Base-by-base conservation (phyloP, 2,113 vertebrate species). In the Excalfactoria chinensis region DNA sequence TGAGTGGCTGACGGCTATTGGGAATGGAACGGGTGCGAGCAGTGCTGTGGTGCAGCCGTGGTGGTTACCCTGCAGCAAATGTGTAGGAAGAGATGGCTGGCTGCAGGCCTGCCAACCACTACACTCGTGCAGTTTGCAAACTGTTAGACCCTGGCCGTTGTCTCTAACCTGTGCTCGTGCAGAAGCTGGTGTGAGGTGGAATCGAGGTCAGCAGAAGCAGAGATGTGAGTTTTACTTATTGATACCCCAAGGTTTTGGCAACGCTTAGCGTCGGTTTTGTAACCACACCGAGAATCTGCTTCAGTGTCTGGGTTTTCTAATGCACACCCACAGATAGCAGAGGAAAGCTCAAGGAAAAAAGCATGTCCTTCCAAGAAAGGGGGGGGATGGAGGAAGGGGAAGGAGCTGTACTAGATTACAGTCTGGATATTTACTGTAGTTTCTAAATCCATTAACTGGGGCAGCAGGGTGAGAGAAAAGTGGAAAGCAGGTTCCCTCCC, bases 381-480 rank as follows among this genome's bases (percentile, higher is more conserved):
- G 41, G 13, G 66, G n/a, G 48, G n/a, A 4, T 86, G 92, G 81
- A 92, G 81, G 84, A 63, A 93, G 51, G 79, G 85, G 94, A 76
- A 70, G 8, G 74, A 30, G 43, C 92, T 96, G 95, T 53, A 74
- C 95, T 84, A 95, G 85, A 88, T 96, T 91, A 51, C 88, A 26
- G 64, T 41, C 95, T 94, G 72, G 78, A 8, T 94, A 91, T 89
- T 93, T 88, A 3, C 90, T 86, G 90, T 32, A n/a, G 37, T 94
- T 96, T 95, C 95, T 96, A 96, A 94, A 95, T 95, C 93, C 94
- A 96, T 95, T 96, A 95, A 89, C 95, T 96, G 94, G 95, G 95
- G 92, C 95, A 96, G 30, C 85, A 93, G 92, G 92, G 95, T 96
- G 95, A 89, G 93, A 95, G 92, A 73, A 66, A 43, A 95, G 92